phyloP scores from a whole-genome alignment of 2,888 invertebrate genomes.

The Drosophila prolongata region DNA sequence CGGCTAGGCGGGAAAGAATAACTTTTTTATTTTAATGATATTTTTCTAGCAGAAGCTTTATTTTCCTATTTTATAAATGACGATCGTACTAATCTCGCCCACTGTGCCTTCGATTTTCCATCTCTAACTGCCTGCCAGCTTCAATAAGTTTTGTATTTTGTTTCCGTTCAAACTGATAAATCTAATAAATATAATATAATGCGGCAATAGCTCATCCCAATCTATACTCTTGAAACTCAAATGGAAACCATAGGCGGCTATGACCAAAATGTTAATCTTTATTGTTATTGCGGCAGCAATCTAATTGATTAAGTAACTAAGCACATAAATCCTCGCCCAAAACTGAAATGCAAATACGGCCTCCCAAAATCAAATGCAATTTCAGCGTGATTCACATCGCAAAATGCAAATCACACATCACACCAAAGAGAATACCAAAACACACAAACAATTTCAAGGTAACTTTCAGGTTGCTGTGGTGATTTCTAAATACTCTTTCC shows the following conservation, averaged over 20 bases:
- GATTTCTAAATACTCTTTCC: slow-evolving; percentile 10
- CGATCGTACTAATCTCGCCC: neutral
- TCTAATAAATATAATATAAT: too few relatives aligned
- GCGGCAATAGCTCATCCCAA: neutral
- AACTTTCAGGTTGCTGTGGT: fast-evolving
- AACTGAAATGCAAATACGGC: slow-evolving; percentile 17
- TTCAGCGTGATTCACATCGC: slow-evolving; percentile 27
- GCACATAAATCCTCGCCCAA: neutral
- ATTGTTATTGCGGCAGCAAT: slow-evolving; percentile 1
- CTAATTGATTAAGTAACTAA: slow-evolving; percentile 15
- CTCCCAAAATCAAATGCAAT: slow-evolving; percentile 30
- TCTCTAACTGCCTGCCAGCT: neutral
- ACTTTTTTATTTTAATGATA: too few relatives aligned
- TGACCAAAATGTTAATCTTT: neutral
- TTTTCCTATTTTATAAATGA: too few relatives aligned
- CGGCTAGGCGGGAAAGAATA: neutral
- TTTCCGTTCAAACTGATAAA: neutral
- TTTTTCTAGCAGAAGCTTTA: neutral
- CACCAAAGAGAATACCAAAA: slow-evolving; percentile 6
- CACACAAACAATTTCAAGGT: neutral
- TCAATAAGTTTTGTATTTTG: neutral
- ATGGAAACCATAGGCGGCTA: neutral
- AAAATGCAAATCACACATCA: slow-evolving; percentile 13
- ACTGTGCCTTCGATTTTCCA: neutral
- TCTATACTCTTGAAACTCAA: neutral